These are phyloP conservation scores for Myotis myotis DNA, from an alignment of 2,797 vertebrate species.

Conservation along the genomic window DNA sequence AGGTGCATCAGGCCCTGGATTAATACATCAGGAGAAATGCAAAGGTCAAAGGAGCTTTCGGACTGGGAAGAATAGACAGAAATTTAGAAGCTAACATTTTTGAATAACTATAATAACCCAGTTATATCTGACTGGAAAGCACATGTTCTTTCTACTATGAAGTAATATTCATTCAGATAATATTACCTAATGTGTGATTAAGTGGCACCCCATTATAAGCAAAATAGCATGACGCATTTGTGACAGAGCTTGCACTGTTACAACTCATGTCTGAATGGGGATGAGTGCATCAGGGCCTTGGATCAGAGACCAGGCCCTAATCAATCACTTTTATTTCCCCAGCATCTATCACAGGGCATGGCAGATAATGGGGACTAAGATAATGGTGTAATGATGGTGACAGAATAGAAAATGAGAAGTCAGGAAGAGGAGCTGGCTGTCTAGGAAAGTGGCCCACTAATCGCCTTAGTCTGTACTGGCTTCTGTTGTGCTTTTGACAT, in stretches of 20 bases:
- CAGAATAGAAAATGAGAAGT: neutral
- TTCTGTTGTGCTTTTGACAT: neutral
- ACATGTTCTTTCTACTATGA: neutral
- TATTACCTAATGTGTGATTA: neutral
- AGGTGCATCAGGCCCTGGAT: neutral
- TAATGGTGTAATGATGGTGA: neutral
- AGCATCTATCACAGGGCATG: neutral
- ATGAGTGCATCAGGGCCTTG: neutral
- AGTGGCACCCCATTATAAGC: neutral
- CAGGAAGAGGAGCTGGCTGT: neutral
- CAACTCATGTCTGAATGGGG: neutral
- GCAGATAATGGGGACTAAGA: neutral
- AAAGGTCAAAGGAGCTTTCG: neutral
- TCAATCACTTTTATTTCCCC: neutral
- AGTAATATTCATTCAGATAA: neutral
- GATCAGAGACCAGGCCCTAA: neutral
- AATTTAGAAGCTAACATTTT: neutral
- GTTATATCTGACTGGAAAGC: neutral
- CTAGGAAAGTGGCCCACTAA: neutral
- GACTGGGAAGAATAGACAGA: neutral
- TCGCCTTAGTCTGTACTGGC: neutral
- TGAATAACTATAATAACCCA: neutral
- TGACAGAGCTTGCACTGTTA: neutral
- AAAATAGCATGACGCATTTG: neutral
- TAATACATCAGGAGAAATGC: neutral